Conservation (phyloP, 2,113 vertebrate genomes). For the Scatophagus argus region DNA sequence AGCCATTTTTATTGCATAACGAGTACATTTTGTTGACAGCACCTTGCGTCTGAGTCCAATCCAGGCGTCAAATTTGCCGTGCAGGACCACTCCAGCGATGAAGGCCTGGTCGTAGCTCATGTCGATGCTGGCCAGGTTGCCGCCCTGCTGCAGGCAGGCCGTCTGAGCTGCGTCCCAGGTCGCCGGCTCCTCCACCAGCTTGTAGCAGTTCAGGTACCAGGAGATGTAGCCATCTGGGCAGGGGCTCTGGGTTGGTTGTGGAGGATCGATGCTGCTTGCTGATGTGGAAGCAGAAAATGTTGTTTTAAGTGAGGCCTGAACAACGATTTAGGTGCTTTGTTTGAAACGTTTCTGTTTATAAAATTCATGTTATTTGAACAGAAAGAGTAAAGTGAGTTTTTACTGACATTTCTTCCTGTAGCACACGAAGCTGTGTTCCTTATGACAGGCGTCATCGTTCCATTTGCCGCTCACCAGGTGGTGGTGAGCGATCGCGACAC, state of each 20-base stretch:
- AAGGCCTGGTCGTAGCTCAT: slow-evolving; percentile 87
- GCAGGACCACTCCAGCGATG: slow-evolving; percentile 77
- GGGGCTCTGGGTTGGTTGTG: slow-evolving; percentile 75
- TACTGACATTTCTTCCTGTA: slow-evolving; percentile 83
- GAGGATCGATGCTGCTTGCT: slow-evolving; percentile 77
- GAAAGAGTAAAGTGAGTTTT: neutral
- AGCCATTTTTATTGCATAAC: too few relatives aligned
- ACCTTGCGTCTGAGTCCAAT: slow-evolving; percentile 83
- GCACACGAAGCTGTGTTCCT: slow-evolving; percentile 81
- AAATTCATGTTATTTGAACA: neutral
- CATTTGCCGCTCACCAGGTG: slow-evolving; percentile 75
- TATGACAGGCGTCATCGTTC: slow-evolving; percentile 81
- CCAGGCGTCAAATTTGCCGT: slow-evolving; percentile 79
- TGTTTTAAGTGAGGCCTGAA: neutral
- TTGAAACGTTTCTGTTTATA: neutral
- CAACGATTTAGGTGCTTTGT: neutral
- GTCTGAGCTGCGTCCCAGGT: slow-evolving; percentile 78
- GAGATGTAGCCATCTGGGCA: slow-evolving; percentile 78
- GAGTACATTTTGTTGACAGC: too few relatives aligned
- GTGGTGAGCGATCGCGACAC: slow-evolving; percentile 74
- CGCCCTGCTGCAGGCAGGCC: slow-evolving; percentile 69
- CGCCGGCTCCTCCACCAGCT: slow-evolving; percentile 71
- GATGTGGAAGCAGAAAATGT: slow-evolving; percentile 31
- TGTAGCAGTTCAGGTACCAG: slow-evolving; percentile 85
- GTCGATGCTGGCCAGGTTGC: slow-evolving; percentile 84